A percentile compares a stretch with the other conserved stretches of the same genome.
These are phyloP conservation scores for Macrophya alboannulata DNA, from an alignment of 2,888 invertebrate genomes.

Conservation along the genomic window DNA sequence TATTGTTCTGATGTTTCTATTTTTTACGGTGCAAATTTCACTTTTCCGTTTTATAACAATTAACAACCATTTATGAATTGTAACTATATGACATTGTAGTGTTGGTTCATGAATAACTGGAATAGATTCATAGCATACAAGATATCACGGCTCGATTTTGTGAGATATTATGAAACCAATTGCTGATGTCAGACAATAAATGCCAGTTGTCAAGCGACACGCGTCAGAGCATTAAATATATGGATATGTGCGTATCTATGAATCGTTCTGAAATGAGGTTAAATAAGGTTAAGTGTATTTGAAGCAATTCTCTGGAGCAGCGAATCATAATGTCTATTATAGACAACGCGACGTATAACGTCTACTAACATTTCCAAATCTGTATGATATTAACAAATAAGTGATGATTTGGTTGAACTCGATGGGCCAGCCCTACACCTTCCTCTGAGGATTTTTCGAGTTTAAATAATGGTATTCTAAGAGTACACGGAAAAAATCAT, in stretches of 20 bases:
- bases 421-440: neutral
- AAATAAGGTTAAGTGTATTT: neutral
- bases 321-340: constrained; percentile 5
- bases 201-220: neutral
- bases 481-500: too few relatives aligned
- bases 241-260: neutral
- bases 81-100: neutral
- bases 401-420: neutral
- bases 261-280: constrained; percentile 11
- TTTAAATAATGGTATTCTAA: neutral
- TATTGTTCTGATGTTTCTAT: too few relatives aligned
- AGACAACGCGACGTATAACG: neutral
- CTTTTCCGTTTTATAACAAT: too few relatives aligned
- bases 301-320: constrained; percentile 6
- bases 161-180: neutral
- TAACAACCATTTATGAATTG: neutral
- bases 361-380: neutral
- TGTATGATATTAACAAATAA: too few relatives aligned
- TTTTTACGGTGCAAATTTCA: too few relatives aligned
- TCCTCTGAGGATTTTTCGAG: neutral
- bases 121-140: neutral
- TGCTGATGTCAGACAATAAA: neutral
- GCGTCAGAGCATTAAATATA: neutral
- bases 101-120: neutral
- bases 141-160: neutral